Base-by-base conservation (phyloP, 1,140 invertebrate species). In the Solenopsis fugax region DNA sequence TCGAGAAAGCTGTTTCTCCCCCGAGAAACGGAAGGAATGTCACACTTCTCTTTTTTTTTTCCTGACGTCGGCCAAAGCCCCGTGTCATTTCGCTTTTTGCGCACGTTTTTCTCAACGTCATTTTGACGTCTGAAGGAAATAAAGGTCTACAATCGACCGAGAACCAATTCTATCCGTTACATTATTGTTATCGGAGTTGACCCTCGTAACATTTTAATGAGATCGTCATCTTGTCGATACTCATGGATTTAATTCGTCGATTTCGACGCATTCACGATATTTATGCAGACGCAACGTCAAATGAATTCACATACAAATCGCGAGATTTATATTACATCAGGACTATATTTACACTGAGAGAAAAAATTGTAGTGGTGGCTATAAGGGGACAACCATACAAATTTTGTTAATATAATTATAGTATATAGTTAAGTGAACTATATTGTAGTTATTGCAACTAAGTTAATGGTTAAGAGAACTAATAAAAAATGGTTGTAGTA, bases 71-170 rank as follows among this genome's bases (percentile, higher is more conserved):
- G 18, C 9, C 77, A 18, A 58, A 65, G 9, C 18, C 64, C 10
- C n/a, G 67, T 77, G 85, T 87, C 87, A 82, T 50, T 89, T 86
- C 73, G 7, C 21, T 88, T 90, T 89, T 60, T 73, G 72, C 52
- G 45, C 29, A 13, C 48, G 73, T 89, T 88, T 77, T 48, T 18
- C 34, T 80, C 62, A 67, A 52, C 56, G 45, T 82, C 41, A 56
- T 41, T 16, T 16, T 24, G 21, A 13, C 37, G 18, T 65, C 16
- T 13, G 7, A 72, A 12, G 24, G 5, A 80, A 67, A 45, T 18
- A 10, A 13, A 41, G 18, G 45, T 52, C 29, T 16, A 13, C 41
- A 37, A 41, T 72, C 62, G 65, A 62, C 13, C 73, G 21, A 24
- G 37, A 45, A 18, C 34, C 72, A 24, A 37, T 77, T 62, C 0